Percentiles rank a stretch among this genome's conserved stretches.
These are phyloP conservation scores for Holotrichia oblita DNA, from an alignment of 1,140 invertebrate species.

Conservation along the genomic window DNA sequence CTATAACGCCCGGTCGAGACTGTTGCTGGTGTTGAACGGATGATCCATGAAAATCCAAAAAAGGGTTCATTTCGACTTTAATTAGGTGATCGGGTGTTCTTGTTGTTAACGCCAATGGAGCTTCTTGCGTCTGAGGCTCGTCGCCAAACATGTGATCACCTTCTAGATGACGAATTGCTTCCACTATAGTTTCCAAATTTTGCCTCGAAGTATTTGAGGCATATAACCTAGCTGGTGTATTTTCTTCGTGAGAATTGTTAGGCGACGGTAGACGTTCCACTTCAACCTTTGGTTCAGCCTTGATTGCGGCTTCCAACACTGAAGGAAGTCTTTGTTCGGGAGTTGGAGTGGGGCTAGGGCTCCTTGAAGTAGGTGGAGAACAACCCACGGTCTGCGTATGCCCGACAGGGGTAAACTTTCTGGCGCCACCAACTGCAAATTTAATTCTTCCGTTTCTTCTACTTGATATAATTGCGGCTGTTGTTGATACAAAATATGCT, in stretches of 20 bases:
- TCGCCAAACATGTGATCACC: constrained; percentile 91
- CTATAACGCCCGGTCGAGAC: constrained; percentile 84
- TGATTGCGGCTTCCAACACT: constrained; percentile 84
- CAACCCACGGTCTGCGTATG: constrained; percentile 69
- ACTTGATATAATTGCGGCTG: constrained; percentile 35
- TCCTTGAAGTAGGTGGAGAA: constrained; percentile 64
- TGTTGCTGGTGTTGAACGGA: constrained; percentile 67
- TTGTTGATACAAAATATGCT: constrained; percentile 65
- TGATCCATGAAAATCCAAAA: constrained; percentile 68
- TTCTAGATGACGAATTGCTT: constrained; percentile 96
- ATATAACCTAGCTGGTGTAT: constrained; percentile 70
- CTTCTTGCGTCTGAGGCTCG: constrained; percentile 71
- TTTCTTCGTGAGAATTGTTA: constrained; percentile 66
- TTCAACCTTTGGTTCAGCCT: constrained; percentile 86
- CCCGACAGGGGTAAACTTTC: constrained; percentile 66
- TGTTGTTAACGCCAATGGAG: constrained; percentile 77
- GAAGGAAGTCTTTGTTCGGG: constrained; percentile 66
- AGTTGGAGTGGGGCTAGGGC: constrained; percentile 63
- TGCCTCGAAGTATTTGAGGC: constrained; percentile 85
- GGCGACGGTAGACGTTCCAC: constrained; percentile 76
- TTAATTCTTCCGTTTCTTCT: constrained; percentile 67
- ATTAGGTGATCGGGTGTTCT: constrained; percentile 61
- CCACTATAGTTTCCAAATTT: constrained; percentile 96
- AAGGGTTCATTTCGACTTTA: constrained; percentile 72
- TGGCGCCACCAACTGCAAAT: constrained; percentile 67